Conservation (phyloP, 2,797 vertebrate species). For the Acrocephalus scirpaceus region DNA sequence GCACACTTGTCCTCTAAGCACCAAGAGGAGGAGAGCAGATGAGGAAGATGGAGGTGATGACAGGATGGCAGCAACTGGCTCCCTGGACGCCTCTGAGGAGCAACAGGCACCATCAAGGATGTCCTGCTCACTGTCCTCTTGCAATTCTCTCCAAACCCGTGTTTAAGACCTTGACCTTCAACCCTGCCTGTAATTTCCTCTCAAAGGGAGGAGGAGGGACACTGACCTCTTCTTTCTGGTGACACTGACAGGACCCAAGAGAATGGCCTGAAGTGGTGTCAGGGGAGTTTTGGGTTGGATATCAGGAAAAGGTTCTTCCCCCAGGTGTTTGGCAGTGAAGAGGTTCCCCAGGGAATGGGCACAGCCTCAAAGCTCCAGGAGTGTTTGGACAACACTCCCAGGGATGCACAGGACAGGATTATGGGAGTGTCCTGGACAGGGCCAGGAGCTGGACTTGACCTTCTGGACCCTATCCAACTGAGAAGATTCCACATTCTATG, state of each 20-base stretch:
- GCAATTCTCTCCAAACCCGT: neutral
- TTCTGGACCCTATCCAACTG: neutral
- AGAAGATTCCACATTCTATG: accelerated
- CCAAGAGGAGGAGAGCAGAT: neutral
- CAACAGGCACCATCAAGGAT: neutral
- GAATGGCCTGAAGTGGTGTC: neutral
- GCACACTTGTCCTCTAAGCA: neutral
- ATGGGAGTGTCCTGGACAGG: neutral
- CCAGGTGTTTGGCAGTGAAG: accelerated
- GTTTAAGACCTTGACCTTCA: neutral
- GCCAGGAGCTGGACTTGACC: neutral
- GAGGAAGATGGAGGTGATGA: neutral
- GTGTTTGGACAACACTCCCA: accelerated
- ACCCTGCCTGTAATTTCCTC: neutral
- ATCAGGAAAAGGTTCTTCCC: neutral
- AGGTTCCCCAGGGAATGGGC: neutral
- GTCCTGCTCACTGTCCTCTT: neutral
- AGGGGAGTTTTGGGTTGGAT: neutral
- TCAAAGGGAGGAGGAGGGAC: too few relatives aligned
- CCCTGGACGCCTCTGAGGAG: neutral
- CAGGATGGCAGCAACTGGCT: neutral
- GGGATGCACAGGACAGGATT: neutral
- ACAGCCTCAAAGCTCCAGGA: neutral
- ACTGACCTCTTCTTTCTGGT: neutral
- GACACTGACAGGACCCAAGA: neutral